These are phyloP conservation scores for Ennomos fuscantarius DNA, from an alignment of 2,888 invertebrate species.

Conservation along the genomic window DNA sequence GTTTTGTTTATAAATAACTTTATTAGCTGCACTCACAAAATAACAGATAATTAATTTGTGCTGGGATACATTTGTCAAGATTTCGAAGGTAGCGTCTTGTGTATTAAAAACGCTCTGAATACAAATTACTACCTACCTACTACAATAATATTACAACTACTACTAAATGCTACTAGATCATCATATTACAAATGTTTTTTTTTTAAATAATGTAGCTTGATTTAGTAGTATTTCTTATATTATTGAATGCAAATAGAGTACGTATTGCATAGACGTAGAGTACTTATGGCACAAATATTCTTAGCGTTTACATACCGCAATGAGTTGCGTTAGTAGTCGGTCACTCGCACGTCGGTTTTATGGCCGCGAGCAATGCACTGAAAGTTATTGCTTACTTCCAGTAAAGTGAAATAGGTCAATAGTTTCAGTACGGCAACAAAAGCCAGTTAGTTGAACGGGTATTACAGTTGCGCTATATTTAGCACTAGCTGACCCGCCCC, in stretches of 20 bases:
- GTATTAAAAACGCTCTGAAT: slow-evolving; percentile 13
- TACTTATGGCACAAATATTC: slow-evolving; percentile 6
- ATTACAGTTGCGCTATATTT: slow-evolving; percentile 71
- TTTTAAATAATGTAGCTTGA: too few species aligned
- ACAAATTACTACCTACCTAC: too few species aligned
- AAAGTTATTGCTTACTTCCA: slow-evolving; percentile 84
- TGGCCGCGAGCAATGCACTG: slow-evolving; percentile 74
- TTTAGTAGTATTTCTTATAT: too few species aligned
- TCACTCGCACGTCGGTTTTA: slow-evolving; percentile 73
- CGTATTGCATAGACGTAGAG: slow-evolving; percentile 12
- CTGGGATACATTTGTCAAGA: too few species aligned
- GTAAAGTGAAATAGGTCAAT: slow-evolving; percentile 84
- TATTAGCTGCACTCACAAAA: slow-evolving; percentile 4
- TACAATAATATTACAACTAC: too few species aligned
- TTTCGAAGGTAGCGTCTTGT: too few species aligned
- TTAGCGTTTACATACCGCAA: slow-evolving; percentile 39
- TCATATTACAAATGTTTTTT: too few species aligned
- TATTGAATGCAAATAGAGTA: slow-evolving; percentile 35
- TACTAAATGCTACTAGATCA: too few species aligned
- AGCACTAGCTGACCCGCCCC: too few species aligned
- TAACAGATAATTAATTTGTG: background rate
- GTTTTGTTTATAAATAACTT: slow-evolving; percentile 46
- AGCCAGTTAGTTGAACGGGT: slow-evolving; percentile 77
- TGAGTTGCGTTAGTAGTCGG: slow-evolving; percentile 53
- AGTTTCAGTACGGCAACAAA: slow-evolving; percentile 83